These are phyloP conservation scores for Heterocephalus glaber DNA, from an alignment of 2,113 vertebrate genomes.

Conservation along the genomic window DNA sequence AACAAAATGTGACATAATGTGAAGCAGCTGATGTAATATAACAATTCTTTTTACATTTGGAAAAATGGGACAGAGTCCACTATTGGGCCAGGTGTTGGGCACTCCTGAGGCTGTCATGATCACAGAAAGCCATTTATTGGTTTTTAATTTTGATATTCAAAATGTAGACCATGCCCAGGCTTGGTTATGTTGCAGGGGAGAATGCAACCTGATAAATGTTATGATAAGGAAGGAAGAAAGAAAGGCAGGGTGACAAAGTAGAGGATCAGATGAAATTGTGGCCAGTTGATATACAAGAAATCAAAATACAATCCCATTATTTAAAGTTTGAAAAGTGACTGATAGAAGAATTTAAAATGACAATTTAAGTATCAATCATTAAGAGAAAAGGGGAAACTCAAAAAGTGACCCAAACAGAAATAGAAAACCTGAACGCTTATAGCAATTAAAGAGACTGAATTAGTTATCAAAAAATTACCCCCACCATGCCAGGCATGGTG, in stretches of 20 bases:
- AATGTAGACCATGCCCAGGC: background rate
- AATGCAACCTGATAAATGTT: background rate
- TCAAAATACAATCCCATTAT: background rate
- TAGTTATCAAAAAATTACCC: background rate
- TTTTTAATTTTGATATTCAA: background rate
- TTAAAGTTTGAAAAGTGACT: background rate
- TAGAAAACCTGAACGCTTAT: background rate
- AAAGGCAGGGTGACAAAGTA: background rate
- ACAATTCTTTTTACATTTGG: background rate
- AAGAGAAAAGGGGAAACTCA: background rate
- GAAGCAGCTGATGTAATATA: background rate
- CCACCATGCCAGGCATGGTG: background rate
- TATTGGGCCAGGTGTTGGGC: background rate
- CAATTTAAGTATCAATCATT: background rate
- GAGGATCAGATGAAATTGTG: background rate
- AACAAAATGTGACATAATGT: background rate
- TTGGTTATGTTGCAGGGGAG: background rate
- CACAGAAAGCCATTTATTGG: background rate
- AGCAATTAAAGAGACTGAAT: background rate
- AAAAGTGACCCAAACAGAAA: background rate
- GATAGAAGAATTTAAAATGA: background rate
- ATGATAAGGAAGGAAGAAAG: background rate
- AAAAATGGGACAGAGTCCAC: background rate
- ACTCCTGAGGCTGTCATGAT: background rate
- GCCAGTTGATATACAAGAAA: background rate